Conservation (phyloP, 2,888 invertebrate genomes). For the Drosophila subsilvestris region DNA sequence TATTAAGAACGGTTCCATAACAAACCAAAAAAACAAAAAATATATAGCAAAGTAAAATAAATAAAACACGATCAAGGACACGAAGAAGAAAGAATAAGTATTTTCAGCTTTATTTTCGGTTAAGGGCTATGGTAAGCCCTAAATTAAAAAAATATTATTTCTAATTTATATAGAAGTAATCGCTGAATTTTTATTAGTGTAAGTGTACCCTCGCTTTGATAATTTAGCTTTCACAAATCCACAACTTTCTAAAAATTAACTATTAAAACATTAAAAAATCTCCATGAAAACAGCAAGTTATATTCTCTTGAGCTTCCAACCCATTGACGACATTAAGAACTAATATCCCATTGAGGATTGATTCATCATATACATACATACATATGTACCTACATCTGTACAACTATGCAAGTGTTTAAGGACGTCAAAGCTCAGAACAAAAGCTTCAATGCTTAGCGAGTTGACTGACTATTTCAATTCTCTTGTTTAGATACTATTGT, state of each 20-base stretch:
- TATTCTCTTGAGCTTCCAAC: not conserved
- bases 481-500: slow-evolving; percentile 72
- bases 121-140: slow-evolving; percentile 14
- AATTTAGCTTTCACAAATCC: not conserved
- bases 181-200: not conserved
- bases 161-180: slow-evolving; percentile 8
- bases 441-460: slow-evolving; percentile 27
- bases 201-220: not conserved
- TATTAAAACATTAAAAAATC: not conserved
- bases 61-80: slow-evolving; percentile 20
- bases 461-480: slow-evolving; percentile 64
- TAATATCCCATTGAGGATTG: slow-evolving; percentile 33
- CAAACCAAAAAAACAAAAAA: slow-evolving; percentile 14
- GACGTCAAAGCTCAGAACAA: slow-evolving; percentile 24
- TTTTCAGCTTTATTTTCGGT: slow-evolving; percentile 13
- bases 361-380: slow-evolving; percentile 7
- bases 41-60: slow-evolving; percentile 7
- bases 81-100: slow-evolving; percentile 9
- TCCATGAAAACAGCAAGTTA: not conserved
- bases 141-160: slow-evolving; percentile 7
- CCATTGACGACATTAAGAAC: not conserved
- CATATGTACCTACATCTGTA: slow-evolving; percentile 9
- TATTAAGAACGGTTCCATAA: slow-evolving; percentile 22
- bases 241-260: not conserved
- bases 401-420: slow-evolving; percentile 28